These are phyloP conservation scores for Cynaeus angustus DNA, from an alignment of 2,888 invertebrate genomes.

Conservation along the genomic window DNA sequence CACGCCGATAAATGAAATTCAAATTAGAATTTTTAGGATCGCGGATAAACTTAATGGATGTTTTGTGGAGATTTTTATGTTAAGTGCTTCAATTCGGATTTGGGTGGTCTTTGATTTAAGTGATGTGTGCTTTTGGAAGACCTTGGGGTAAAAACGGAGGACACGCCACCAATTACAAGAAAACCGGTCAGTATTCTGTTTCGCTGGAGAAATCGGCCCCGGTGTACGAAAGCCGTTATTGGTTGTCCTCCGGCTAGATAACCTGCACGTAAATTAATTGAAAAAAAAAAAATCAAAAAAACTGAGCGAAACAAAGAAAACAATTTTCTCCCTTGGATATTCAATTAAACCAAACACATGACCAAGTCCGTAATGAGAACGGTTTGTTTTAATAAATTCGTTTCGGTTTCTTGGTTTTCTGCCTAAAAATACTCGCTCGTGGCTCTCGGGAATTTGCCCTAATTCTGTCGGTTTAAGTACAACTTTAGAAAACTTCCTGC, in stretches of 20 bases:
- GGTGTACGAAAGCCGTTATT: neutral
- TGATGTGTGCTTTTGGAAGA: no score
- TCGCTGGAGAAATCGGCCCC: neutral
- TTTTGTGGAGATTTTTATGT: conserved; percentile 18
- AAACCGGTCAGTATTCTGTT: no score
- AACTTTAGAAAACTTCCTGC: conserved; percentile 5
- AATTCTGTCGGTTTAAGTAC: conserved; percentile 8
- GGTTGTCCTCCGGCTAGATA: neutral
- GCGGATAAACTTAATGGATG: conserved; percentile 25
- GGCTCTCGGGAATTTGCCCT: neutral
- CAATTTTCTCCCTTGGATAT: neutral
- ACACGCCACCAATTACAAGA: no score
- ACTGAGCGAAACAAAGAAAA: neutral
- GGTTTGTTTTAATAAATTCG: neutral
- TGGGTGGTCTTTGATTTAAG: no score
- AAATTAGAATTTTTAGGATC: conserved; percentile 17
- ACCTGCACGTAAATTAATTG: neutral
- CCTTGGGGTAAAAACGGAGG: no score
- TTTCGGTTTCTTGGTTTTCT: neutral
- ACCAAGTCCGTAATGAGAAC: no score
- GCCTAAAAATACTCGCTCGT: neutral
- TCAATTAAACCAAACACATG: neutral
- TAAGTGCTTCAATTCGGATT: conserved; percentile 10
- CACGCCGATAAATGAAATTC: conserved; percentile 16
- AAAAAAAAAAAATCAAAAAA: neutral